phyloP scores from a whole-genome alignment of 2,797 vertebrate species.

The Uromys caudimaculatus region DNA sequence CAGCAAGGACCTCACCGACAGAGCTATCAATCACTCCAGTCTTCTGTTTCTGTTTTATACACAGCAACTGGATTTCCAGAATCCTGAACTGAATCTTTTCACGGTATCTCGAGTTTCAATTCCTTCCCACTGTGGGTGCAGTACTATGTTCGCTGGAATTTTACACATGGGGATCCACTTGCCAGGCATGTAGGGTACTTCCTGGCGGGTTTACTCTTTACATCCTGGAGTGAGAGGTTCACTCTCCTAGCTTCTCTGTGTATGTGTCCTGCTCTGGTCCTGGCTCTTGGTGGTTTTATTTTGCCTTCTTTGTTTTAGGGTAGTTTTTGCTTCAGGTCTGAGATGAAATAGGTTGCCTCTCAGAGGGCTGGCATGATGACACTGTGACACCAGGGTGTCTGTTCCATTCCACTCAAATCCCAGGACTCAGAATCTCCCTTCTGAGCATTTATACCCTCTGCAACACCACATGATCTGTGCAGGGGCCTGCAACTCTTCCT shows the following conservation, averaged over 20 bases:
- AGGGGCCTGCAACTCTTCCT: neutral
- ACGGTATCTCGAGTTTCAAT: neutral
- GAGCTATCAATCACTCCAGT: too few relatives aligned
- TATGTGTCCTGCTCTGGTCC: neutral
- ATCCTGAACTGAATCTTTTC: neutral
- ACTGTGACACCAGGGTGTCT: neutral
- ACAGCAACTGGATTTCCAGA: neutral
- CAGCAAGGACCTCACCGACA: neutral
- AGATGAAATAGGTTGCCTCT: neutral
- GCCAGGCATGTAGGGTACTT: neutral
- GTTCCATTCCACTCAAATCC: neutral
- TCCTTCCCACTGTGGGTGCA: neutral
- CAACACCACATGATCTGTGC: neutral
- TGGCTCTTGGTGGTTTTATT: neutral
- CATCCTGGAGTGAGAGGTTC: neutral
- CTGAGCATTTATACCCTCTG: neutral
- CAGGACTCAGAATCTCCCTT: neutral
- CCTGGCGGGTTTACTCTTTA: neutral
- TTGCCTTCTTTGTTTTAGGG: constrained; percentile 14
- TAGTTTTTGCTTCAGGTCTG: neutral
- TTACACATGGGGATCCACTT: constrained; percentile 1
- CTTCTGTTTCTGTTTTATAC: neutral
- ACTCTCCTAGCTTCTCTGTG: neutral
- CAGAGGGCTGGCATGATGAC: neutral
- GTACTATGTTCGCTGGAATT: constrained; percentile 25